Evolutionary conservation across 2,113 vertebrate genomes (phyloP), one percentile per base, ranked within the genome.

Genomic region (Progne subis): DNA sequence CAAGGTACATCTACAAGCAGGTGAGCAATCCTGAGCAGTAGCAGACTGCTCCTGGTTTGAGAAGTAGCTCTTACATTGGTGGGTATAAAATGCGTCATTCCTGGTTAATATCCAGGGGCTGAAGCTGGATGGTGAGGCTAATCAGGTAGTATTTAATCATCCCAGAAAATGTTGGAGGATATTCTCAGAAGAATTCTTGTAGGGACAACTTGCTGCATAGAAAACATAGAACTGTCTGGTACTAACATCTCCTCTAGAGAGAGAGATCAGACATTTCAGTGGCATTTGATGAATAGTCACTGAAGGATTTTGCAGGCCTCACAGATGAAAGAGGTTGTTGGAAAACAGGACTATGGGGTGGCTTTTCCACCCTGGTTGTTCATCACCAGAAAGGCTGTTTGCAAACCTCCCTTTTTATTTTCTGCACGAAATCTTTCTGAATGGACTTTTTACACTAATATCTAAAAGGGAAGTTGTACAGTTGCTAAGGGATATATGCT

Each of bases 161-260:
- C 57, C 21, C 69, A 68, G 76, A 85, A 94, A 57, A 57, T 47
- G 20, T 26, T 87, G 60, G 78, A 94, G 56, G 31, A 56, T 95
- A 90, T 78, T 90, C 93, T 95, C 93, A 78, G 60, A 71, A 86
- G 90, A 44, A 71, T 95, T 94, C 75, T 61, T 79, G 74, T 53
- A 59, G 61, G 76, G 37, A 64, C 72, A 57, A 53, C 67, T 81
- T 81, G 11, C 34, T 86, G 71, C 60, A 44, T 20, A 64, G 85
- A 83, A 96, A 86, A 96, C 90, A 52, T 37, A 46, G 44, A 94
- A 88, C 31, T 75, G n/a, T 68, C 52, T 96, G 72, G 56, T 85
- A 59, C 55, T 56, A 83, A 55, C 3, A 3, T 59, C 76, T 94
- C 71, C 94, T 94, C 92, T 60, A 46, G 82, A 93, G 93, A 92